These are phyloP conservation scores for Battus philenor DNA, from an alignment of 1,140 invertebrate species.

Conservation along the genomic window DNA sequence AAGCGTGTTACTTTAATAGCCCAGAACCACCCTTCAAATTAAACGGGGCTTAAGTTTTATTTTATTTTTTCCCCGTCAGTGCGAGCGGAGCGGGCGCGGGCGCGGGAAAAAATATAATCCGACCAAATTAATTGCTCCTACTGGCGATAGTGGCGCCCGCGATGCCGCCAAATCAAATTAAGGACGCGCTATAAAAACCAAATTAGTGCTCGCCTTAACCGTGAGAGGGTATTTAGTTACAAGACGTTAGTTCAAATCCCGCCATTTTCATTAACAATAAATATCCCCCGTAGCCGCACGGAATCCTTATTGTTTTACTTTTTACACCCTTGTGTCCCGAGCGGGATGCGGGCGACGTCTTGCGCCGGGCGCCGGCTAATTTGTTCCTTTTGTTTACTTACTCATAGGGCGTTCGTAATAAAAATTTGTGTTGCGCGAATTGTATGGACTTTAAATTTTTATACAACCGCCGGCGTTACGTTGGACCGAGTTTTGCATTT, in stretches of 20 bases:
- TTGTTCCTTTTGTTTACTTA: conserved; percentile 74
- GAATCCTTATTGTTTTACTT: conserved; percentile 76
- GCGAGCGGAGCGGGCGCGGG: conserved; percentile 37
- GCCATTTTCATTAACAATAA: conserved; percentile 78
- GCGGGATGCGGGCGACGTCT: conserved; percentile 51
- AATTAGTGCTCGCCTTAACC: conserved; percentile 77
- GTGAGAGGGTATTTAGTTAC: conserved; percentile 75
- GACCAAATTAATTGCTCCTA: conserved; percentile 74
- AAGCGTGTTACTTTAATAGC: conserved; percentile 78
- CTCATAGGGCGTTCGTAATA: conserved; percentile 66
- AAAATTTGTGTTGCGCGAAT: conserved; percentile 75
- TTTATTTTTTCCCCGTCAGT: conserved; percentile 70
- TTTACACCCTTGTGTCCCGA: conserved; percentile 73
- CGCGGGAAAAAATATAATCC: conserved; percentile 76
- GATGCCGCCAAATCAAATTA: conserved; percentile 77
- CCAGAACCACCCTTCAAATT: conserved; percentile 77
- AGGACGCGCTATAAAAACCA: conserved; percentile 77
- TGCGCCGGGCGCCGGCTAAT: conserved; percentile 56
- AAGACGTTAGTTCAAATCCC: conserved; percentile 77
- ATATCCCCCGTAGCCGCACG: conserved; percentile 69
- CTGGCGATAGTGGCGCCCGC: conserved; percentile 68
- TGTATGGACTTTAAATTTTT: conserved; percentile 72
- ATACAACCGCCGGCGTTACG: conserved; percentile 57
- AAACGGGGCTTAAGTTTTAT: conserved; percentile 77
- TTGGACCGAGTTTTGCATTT: conserved; percentile 67